Conservation (phyloP, 2,113 vertebrate species). For the Orientallactaga bullata region DNA sequence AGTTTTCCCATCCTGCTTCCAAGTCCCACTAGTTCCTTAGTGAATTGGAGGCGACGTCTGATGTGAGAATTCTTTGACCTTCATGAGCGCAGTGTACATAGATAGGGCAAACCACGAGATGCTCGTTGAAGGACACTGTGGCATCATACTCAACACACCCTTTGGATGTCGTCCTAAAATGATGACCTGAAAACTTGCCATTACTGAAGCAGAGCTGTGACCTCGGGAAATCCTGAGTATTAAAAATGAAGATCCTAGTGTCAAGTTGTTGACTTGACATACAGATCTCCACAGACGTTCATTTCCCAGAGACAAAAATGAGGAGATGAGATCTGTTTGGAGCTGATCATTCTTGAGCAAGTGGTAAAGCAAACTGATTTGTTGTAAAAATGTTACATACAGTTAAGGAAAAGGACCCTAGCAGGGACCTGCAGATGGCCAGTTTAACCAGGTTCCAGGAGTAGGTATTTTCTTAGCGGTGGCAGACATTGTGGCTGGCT, state of each 20-base stretch:
- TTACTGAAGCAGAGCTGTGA: not conserved
- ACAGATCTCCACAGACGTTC: not conserved
- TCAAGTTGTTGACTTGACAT: not conserved
- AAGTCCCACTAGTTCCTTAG: not conserved
- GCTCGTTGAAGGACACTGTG: not conserved
- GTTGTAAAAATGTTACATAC: not conserved
- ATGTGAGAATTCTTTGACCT: not conserved
- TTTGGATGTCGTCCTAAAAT: not conserved
- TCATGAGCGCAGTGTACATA: not conserved
- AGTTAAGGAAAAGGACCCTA: conserved; percentile 22
- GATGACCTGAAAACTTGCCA: not conserved
- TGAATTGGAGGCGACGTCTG: not conserved
- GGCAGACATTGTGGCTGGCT: not conserved
- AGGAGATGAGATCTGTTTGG: conserved; percentile 32
- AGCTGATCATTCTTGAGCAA: conserved; percentile 25
- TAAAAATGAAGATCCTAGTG: conserved; percentile 7
- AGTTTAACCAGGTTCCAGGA: conserved; percentile 12
- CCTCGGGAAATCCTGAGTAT: not conserved
- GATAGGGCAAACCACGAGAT: not conserved
- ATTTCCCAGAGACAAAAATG: not conserved
- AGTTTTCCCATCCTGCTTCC: not conserved
- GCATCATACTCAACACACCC: not conserved
- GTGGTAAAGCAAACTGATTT: conserved; percentile 36
- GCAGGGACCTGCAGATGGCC: not conserved
- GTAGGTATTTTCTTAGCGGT: conserved; percentile 45